Evolutionary conservation across 2,113 vertebrate genomes (phyloP).

Genomic region (Microcebus griseorufus): DNA sequence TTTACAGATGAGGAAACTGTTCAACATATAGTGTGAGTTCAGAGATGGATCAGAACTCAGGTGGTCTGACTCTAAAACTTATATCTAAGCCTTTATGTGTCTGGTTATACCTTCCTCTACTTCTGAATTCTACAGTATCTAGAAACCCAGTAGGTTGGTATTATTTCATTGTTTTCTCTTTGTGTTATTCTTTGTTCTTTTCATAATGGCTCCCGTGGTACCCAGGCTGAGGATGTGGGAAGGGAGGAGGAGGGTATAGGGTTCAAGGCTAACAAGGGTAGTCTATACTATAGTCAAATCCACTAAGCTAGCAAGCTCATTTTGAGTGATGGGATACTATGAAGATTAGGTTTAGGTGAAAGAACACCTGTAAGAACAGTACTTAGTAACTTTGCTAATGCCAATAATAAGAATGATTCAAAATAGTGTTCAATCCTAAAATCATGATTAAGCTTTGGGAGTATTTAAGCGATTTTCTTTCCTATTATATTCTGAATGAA

Average conservation of each 20-base stretch:
- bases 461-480: neutral
- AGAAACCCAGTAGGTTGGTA: neutral
- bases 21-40: neutral
- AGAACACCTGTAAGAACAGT: neutral
- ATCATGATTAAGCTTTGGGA: no score
- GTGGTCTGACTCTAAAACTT: neutral
- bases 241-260: neutral
- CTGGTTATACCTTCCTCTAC: neutral
- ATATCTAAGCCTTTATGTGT: neutral
- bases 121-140: neutral
- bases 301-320: neutral
- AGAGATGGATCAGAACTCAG: neutral
- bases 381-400: neutral
- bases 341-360: neutral
- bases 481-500: neutral
- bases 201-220: neutral
- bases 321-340: neutral
- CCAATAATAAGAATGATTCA: neutral
- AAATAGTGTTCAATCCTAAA: neutral
- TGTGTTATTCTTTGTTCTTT: neutral
- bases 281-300: neutral
- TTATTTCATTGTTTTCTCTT: neutral
- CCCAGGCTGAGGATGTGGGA: neutral
- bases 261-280: neutral
- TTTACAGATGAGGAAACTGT: neutral